These are phyloP conservation scores for Desoria tigrina DNA, from an alignment of 2,888 invertebrate species.

Conservation along the genomic window DNA sequence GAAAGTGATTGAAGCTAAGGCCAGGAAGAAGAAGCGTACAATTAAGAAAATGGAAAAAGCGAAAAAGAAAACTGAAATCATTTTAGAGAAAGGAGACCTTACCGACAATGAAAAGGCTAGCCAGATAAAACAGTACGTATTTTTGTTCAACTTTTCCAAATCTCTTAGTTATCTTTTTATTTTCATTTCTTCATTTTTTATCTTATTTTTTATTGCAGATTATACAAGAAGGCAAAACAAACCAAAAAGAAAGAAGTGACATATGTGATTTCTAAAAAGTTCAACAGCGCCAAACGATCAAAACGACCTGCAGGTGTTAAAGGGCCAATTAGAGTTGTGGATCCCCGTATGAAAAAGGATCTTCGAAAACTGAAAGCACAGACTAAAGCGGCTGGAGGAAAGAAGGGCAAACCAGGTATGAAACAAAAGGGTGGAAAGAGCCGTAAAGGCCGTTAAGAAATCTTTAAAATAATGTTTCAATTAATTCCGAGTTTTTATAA, in stretches of 20 bases:
- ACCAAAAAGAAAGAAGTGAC: constrained; percentile 85
- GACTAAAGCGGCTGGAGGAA: constrained; percentile 39
- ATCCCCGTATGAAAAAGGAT: constrained; percentile 95
- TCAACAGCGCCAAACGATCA: constrained; percentile 72
- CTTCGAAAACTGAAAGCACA: constrained; percentile 55
- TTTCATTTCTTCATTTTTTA: constrained; percentile 6
- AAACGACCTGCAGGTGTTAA: constrained; percentile 82
- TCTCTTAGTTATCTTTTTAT: neutral
- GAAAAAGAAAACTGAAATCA: constrained; percentile 91
- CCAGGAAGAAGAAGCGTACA: constrained; percentile 91
- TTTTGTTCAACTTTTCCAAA: constrained; percentile 19
- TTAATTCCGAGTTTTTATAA: too few species aligned
- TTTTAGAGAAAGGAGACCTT: constrained; percentile 86
- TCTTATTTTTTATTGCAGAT: constrained; percentile 58
- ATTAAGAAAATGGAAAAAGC: constrained; percentile 84
- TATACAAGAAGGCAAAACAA: constrained; percentile 86
- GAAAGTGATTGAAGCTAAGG: constrained; percentile 96
- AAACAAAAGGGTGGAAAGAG: constrained; percentile 13
- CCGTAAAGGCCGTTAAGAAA: neutral
- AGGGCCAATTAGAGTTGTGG: constrained; percentile 92
- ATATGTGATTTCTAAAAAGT: constrained; percentile 92
- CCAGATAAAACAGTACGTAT: constrained; percentile 79
- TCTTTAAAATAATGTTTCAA: neutral
- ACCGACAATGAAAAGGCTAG: constrained; percentile 89
- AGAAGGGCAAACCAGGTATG: constrained; percentile 23